phyloP scores from a whole-genome alignment of 1,140 invertebrate species.

The Panulirus ornatus region DNA sequence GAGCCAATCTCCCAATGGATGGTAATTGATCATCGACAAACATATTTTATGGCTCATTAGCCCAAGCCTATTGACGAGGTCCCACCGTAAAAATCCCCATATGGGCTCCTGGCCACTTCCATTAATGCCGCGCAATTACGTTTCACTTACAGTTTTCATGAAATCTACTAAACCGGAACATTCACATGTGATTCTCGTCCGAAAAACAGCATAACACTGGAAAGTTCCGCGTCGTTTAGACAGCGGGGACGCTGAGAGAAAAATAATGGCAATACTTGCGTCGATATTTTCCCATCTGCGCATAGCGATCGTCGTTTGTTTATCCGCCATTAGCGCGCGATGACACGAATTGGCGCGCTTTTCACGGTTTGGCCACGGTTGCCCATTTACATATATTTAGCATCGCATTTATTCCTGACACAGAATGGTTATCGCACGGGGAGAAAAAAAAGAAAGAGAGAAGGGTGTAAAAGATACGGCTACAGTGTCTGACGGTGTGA shows the following conservation, averaged over 20 bases:
- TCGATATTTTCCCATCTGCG: constrained; percentile 56
- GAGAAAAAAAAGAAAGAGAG: neutral
- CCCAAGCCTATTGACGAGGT: neutral
- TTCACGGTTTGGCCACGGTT: constrained; percentile 39
- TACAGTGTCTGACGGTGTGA: too few species aligned
- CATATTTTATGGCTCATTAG: constrained; percentile 38
- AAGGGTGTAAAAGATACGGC: neutral
- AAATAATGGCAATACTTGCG: constrained; percentile 37
- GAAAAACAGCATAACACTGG: too few species aligned
- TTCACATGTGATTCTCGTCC: neutral
- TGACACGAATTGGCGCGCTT: constrained; percentile 58
- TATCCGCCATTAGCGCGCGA: constrained; percentile 54
- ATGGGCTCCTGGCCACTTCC: neutral
- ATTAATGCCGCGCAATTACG: neutral
- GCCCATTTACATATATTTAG: constrained; percentile 58
- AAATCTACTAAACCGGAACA: neutral
- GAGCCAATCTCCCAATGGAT: constrained; percentile 16
- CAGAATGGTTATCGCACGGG: constrained; percentile 7
- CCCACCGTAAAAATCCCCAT: neutral
- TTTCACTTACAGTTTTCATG: neutral
- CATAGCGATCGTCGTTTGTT: constrained; percentile 46
- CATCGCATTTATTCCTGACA: constrained; percentile 46
- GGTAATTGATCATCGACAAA: constrained; percentile 39
- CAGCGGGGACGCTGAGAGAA: neutral
- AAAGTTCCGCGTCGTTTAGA: neutral